phyloP scores from a whole-genome alignment of 2,888 invertebrate species.

The Drosophila pseudotalamancana region DNA sequence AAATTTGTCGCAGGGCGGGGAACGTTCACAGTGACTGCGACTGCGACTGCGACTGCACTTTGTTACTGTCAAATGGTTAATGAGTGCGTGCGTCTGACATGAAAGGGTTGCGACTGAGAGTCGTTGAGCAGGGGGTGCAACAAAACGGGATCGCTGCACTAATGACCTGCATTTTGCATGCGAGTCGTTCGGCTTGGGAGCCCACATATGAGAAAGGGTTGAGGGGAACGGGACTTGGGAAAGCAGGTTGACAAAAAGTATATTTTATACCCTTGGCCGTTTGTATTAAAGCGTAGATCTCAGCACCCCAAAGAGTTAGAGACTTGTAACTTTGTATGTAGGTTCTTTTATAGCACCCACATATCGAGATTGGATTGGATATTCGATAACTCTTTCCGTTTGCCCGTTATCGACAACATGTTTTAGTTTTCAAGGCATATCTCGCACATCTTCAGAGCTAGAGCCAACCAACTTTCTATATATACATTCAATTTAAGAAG shows the following conservation, averaged over 20 bases:
- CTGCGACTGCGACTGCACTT: constrained; percentile 19
- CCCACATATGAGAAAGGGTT: neutral
- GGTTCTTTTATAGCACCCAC: too few species aligned
- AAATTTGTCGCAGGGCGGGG: constrained; percentile 11
- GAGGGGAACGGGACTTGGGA: neutral
- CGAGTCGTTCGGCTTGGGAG: constrained; percentile 14
- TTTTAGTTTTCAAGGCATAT: too few species aligned
- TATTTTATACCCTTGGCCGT: too few species aligned
- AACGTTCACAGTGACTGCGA: constrained; percentile 9
- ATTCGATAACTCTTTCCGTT: too few species aligned
- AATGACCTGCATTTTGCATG: constrained; percentile 76
- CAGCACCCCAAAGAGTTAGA: too few species aligned
- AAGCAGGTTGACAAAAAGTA: neutral
- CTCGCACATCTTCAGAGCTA: too few species aligned
- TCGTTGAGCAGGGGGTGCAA: neutral
- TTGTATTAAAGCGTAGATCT: too few species aligned
- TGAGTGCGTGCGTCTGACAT: constrained; percentile 45
- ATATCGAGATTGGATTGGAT: too few species aligned
- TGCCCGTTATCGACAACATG: too few species aligned
- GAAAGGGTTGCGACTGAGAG: constrained; percentile 15
- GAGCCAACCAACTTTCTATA: too few species aligned
- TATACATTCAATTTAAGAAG: too few species aligned
- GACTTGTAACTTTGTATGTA: too few species aligned
- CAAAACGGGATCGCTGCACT: constrained; percentile 46
- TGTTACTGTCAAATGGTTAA: constrained; percentile 51